Conservation (phyloP, 2,113 vertebrate genomes). For the Epinephelus moara region DNA sequence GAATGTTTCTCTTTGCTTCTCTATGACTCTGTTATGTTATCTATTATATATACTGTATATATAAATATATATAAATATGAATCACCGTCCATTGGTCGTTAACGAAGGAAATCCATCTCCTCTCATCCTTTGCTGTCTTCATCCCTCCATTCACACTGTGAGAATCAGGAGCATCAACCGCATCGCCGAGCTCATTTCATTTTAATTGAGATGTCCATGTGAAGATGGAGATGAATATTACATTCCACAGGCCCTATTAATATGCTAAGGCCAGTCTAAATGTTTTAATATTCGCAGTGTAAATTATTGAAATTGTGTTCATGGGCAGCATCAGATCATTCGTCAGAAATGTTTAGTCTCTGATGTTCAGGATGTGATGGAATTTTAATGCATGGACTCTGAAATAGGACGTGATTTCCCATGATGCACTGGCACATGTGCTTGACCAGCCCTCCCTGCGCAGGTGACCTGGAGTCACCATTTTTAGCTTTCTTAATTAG, state of each 20-base stretch:
- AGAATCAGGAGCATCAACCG: conserved; percentile 43
- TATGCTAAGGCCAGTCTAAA: conserved; percentile 71
- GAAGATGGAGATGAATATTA: conserved; percentile 79
- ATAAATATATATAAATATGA: background rate
- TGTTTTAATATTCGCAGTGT: conserved; percentile 75
- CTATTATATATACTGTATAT: background rate
- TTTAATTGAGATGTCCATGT: conserved; percentile 77
- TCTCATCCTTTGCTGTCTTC: conserved; percentile 14
- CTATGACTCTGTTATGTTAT: background rate
- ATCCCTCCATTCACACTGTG: conserved; percentile 28
- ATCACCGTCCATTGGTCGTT: background rate
- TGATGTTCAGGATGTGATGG: conserved; percentile 61
- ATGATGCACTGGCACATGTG: conserved; percentile 45
- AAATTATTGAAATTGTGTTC: conserved; percentile 76
- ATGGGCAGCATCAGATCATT: conserved; percentile 53
- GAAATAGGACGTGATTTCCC: conserved; percentile 62
- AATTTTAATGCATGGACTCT: conserved; percentile 56
- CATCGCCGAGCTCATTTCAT: conserved; percentile 45
- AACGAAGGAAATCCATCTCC: background rate
- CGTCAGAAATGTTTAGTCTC: conserved; percentile 64
- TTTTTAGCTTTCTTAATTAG: conserved; percentile 38
- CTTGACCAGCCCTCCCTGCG: conserved; percentile 16
- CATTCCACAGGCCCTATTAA: conserved; percentile 67
- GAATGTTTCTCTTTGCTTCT: conserved; percentile 28
- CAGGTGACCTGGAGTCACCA: conserved; percentile 13